Evolutionary conservation across 2,888 invertebrate species (phyloP).

Genomic region (Anthrax anthrax): DNA sequence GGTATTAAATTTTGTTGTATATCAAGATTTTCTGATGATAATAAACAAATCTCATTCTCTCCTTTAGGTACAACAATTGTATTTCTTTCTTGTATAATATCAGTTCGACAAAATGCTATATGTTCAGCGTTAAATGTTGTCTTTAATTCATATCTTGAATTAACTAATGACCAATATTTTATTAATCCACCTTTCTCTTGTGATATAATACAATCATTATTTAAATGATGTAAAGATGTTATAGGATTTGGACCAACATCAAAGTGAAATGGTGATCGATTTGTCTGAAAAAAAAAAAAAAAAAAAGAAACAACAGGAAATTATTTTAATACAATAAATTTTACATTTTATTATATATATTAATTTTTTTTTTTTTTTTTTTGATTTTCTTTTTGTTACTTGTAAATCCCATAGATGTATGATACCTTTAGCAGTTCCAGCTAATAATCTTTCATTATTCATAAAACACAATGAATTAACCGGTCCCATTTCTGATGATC

Average conservation of each 20-base stretch:
- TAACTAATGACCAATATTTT: conserved; percentile 49
- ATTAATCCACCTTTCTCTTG: conserved; percentile 61
- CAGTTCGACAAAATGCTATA: conserved; percentile 57
- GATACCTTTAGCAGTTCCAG: conserved; percentile 58
- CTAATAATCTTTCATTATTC: conserved; percentile 49
- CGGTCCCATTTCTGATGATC: conserved; percentile 52
- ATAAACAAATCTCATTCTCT: conserved; percentile 35
- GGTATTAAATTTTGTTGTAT: conserved; percentile 30
- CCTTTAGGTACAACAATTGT: conserved; percentile 50
- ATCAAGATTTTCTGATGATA: conserved; percentile 31
- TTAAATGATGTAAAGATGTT: conserved; percentile 37
- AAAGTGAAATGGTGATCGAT: conserved; percentile 52
- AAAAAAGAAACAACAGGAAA: not conserved
- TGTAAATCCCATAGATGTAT: conserved; percentile 68
- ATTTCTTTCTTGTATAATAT: conserved; percentile 40
- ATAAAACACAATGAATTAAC: conserved; percentile 60
- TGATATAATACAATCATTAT: conserved; percentile 46
- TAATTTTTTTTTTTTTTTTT: no score
- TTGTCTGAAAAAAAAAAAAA: conserved; percentile 45
- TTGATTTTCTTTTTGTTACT: conserved; percentile 33
- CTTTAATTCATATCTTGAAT: conserved; percentile 43
- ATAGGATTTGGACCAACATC: conserved; percentile 43
- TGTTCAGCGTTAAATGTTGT: conserved; percentile 45
- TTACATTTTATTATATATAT: not conserved
- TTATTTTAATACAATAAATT: not conserved